These are phyloP conservation scores for Drosophila mimica DNA, from an alignment of 2,888 invertebrate genomes.

Conservation along the genomic window DNA sequence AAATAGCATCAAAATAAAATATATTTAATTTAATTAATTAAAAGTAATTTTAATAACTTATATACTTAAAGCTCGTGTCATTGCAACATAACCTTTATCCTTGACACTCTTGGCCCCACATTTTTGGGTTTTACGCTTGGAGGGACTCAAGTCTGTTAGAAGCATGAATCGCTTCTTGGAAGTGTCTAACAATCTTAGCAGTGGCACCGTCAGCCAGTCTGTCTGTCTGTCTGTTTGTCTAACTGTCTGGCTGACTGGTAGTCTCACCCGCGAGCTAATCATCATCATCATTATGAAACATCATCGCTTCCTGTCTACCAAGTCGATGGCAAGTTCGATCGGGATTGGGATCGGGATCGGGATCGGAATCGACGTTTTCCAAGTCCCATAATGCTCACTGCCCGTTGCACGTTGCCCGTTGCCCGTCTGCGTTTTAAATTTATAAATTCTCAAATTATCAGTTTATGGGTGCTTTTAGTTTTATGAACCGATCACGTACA, in stretches of 20 bases:
- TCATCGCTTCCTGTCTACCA: constrained; percentile 62
- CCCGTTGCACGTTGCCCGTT: constrained; percentile 33
- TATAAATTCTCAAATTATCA: constrained; percentile 80
- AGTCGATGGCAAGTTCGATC: constrained; percentile 39
- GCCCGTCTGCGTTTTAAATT: constrained; percentile 68
- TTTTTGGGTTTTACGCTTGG: constrained; percentile 26
- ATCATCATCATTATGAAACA: constrained; percentile 39
- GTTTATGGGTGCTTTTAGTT: constrained; percentile 80
- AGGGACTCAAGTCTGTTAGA: constrained; percentile 28
- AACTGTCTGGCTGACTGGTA: constrained; percentile 11
- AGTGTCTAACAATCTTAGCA: constrained; percentile 28
- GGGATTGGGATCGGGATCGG: constrained; percentile 21
- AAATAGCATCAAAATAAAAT: neutral
- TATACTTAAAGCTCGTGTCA: constrained; percentile 33
- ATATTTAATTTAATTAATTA: neutral
- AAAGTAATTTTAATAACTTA: too few relatives aligned
- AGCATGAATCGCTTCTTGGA: constrained; percentile 50
- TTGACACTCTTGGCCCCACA: constrained; percentile 11
- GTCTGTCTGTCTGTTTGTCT: constrained; percentile 15
- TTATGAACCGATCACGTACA: constrained; percentile 82
- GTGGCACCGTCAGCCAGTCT: constrained; percentile 11
- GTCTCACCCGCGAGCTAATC: constrained; percentile 23
- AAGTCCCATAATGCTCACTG: constrained; percentile 51
- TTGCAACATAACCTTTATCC: constrained; percentile 11
- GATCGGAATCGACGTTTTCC: constrained; percentile 36